phyloP scores from a whole-genome alignment of 2,888 invertebrate genomes.

The Thalpophila matura region DNA sequence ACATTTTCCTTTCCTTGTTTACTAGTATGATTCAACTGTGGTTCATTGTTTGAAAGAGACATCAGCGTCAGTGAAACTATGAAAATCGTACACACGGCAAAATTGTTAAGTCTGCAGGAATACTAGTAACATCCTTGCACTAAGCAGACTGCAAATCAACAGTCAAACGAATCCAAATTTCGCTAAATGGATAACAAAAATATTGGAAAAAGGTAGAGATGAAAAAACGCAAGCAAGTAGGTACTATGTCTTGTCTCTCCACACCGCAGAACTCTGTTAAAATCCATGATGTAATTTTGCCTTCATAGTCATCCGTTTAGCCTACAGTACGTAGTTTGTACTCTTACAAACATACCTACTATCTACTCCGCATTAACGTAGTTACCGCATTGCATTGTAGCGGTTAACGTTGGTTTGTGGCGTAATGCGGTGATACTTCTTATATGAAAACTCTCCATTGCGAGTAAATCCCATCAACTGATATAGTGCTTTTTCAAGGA shows the following conservation, averaged over 20 bases:
- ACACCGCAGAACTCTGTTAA: no score
- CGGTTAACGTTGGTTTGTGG: slow-evolving; percentile 14
- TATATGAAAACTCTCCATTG: slow-evolving; percentile 8
- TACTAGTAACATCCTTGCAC: background rate
- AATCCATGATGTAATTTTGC: no score
- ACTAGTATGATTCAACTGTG: slow-evolving; percentile 8
- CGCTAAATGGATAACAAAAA: no score
- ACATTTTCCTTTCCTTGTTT: slow-evolving; percentile 23
- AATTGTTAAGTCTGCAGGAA: background rate
- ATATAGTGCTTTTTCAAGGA: background rate
- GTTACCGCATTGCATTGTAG: slow-evolving; percentile 33
- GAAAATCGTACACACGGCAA: background rate
- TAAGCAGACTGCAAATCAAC: no score
- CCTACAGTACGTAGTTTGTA: background rate
- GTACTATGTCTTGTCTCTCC: no score
- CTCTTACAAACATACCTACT: background rate
- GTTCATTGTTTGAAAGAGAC: slow-evolving; percentile 10
- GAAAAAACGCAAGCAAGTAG: no score
- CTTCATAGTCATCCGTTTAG: background rate
- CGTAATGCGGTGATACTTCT: slow-evolving; percentile 22
- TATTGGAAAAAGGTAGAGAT: no score
- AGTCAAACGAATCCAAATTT: no score
- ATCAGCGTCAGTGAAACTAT: background rate
- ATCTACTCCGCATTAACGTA: slow-evolving; percentile 3
- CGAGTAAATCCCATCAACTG: background rate